Conservation (phyloP, 1,140 invertebrate species). For the Apis dorsata region DNA sequence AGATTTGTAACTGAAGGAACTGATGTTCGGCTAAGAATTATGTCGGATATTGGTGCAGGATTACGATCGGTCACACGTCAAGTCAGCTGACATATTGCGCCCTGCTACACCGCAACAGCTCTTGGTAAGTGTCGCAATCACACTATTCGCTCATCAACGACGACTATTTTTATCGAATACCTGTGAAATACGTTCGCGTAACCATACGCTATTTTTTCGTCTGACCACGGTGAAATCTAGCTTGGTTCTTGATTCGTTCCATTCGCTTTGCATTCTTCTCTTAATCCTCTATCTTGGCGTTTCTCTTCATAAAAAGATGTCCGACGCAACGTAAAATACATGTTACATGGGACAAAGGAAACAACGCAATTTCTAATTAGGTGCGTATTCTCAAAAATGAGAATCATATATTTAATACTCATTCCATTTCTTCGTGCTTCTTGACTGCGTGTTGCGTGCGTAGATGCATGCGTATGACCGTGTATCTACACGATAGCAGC, state of each 20-base stretch:
- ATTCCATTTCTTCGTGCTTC: conserved; percentile 46
- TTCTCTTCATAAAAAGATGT: conserved; percentile 27
- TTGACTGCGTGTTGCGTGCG: conserved; percentile 41
- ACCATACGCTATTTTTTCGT: background rate
- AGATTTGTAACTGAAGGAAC: conserved; percentile 44
- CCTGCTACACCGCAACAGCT: conserved; percentile 79
- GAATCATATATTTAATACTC: conserved; percentile 58
- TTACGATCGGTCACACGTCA: conserved; percentile 78
- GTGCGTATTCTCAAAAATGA: conserved; percentile 62
- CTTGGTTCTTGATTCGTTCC: background rate
- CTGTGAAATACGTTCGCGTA: conserved; percentile 18
- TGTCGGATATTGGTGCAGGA: conserved; percentile 77
- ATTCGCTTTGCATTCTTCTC: conserved; percentile 18
- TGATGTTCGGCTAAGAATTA: conserved; percentile 74
- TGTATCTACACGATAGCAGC: conserved; percentile 42
- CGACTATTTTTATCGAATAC: conserved; percentile 56
- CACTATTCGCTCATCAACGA: conserved; percentile 44
- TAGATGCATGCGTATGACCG: conserved; percentile 29
- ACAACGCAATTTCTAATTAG: conserved; percentile 59
- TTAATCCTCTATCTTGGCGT: background rate
- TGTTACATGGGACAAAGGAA: conserved; percentile 47
- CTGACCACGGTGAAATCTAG: conserved; percentile 1
- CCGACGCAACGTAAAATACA: conserved; percentile 6
- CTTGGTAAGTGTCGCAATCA: conserved; percentile 77
- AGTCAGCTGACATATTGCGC: conserved; percentile 81